Conservation (phyloP, 2,888 invertebrate genomes). For the Ormyrus labotus region DNA sequence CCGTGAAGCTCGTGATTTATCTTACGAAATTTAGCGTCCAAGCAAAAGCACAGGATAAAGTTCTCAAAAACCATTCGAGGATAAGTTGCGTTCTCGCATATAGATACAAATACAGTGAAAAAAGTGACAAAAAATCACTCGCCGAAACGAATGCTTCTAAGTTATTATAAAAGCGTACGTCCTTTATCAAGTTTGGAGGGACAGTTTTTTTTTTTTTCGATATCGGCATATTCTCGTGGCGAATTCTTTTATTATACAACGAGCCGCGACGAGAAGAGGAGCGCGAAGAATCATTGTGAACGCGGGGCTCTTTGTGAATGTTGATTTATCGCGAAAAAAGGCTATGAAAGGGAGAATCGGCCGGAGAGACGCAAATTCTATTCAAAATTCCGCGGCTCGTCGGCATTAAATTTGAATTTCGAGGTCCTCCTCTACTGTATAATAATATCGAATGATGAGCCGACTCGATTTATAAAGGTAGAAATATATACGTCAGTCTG, state of each 20-base stretch:
- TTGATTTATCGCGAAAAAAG: conserved; percentile 20
- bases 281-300: conserved; percentile 19
- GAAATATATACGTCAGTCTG: too few relatives aligned
- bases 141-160: too few relatives aligned
- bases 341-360: background rate
- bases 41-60: too few relatives aligned
- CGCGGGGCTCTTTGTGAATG: conserved; percentile 26
- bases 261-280: background rate
- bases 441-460: conserved; percentile 9
- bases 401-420: conserved; percentile 39
- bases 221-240: background rate
- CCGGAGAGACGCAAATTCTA: conserved; percentile 20
- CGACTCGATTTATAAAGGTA: too few relatives aligned
- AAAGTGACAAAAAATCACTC: too few relatives aligned
- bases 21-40: too few relatives aligned
- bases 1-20: too few relatives aligned
- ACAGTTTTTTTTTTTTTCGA: background rate
- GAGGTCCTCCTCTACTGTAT: conserved; percentile 11
- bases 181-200: too few relatives aligned
- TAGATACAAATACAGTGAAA: too few relatives aligned
- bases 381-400: conserved; percentile 14
- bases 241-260: conserved; percentile 24
- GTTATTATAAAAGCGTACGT: too few relatives aligned
- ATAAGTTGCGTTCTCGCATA: too few relatives aligned
- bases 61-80: too few relatives aligned